These are phyloP conservation scores for Pyrocoelia pectoralis DNA, from an alignment of 2,888 invertebrate species.

Conservation along the genomic window DNA sequence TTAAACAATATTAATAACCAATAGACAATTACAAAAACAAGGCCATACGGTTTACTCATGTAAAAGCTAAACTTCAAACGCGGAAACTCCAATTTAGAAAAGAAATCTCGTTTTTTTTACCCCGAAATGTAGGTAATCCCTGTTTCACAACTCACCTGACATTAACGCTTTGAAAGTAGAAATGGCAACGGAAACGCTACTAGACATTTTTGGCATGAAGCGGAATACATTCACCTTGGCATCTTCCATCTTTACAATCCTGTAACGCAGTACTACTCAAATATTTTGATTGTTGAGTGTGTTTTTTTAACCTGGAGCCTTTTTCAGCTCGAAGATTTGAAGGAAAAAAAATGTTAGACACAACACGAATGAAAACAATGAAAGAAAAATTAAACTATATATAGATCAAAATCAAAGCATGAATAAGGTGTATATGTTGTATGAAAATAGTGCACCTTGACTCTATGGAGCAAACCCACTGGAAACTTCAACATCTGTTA, in stretches of 20 bases:
- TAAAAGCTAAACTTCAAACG: slow-evolving; percentile 11
- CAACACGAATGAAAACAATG: slow-evolving; percentile 39
- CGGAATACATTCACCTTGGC: slow-evolving; percentile 69
- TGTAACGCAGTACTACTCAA: slow-evolving; percentile 52
- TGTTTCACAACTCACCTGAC: slow-evolving; percentile 44
- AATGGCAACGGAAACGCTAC: slow-evolving; percentile 49
- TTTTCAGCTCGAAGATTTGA: slow-evolving; percentile 22
- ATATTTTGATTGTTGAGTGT: slow-evolving; percentile 24
- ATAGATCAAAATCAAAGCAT: slow-evolving; percentile 25
- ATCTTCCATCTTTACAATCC: slow-evolving; percentile 58
- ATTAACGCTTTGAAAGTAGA: slow-evolving; percentile 39
- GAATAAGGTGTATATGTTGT: background rate
- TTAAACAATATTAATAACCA: slow-evolving; percentile 24
- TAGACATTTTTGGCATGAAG: slow-evolving; percentile 67
- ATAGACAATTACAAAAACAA: slow-evolving; percentile 21
- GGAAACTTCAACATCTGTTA: background rate
- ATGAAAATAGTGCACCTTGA: background rate
- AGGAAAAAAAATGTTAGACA: slow-evolving; percentile 24
- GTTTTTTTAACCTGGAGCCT: slow-evolving; percentile 24
- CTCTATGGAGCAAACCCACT: background rate
- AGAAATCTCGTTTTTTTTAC: slow-evolving; percentile 16
- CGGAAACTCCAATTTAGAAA: background rate
- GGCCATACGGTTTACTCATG: background rate
- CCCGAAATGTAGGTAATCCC: slow-evolving; percentile 25
- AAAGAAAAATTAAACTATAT: slow-evolving; percentile 34